Percentiles rank a stretch among this genome's conserved stretches.
Evolutionary conservation across 2,113 vertebrate genomes (phyloP).

Genomic region (Odontesthes bonariensis): DNA sequence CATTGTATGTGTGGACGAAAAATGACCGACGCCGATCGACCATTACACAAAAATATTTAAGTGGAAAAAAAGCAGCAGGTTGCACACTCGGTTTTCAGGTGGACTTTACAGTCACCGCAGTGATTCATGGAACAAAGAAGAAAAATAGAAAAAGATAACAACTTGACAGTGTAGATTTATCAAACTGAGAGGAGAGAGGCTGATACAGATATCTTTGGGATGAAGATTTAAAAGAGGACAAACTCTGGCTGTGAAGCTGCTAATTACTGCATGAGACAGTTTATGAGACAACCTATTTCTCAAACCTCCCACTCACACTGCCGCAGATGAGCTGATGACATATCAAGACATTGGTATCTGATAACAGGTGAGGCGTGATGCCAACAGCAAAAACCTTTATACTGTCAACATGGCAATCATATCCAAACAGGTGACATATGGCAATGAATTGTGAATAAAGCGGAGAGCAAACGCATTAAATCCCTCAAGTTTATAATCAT

Average conservation of each 20-base stretch:
- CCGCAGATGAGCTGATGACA: constrained; percentile 13
- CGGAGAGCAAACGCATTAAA: constrained; percentile 39
- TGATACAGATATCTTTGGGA: constrained; percentile 35
- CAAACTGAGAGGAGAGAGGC: constrained; percentile 33
- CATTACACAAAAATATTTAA: constrained; percentile 23
- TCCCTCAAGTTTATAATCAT: constrained; percentile 67
- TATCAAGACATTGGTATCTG: neutral
- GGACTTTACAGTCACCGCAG: constrained; percentile 17
- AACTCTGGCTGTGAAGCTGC: constrained; percentile 36
- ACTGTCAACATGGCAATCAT: neutral
- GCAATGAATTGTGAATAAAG: constrained; percentile 27
- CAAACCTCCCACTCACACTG: constrained; percentile 8
- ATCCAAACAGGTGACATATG: constrained; percentile 13
- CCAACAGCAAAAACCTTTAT: constrained; percentile 21
- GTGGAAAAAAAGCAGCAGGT: neutral
- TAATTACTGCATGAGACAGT: constrained; percentile 54
- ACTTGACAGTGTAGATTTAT: constrained; percentile 2
- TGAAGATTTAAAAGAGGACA: constrained; percentile 26
- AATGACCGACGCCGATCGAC: neutral
- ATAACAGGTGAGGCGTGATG: neutral
- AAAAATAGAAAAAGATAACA: neutral
- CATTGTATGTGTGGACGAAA: neutral
- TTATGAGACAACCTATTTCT: neutral
- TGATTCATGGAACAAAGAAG: neutral
- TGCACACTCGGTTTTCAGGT: constrained; percentile 12